phyloP scores from a whole-genome alignment of 2,888 invertebrate species.

The Dasypogon diadema region DNA sequence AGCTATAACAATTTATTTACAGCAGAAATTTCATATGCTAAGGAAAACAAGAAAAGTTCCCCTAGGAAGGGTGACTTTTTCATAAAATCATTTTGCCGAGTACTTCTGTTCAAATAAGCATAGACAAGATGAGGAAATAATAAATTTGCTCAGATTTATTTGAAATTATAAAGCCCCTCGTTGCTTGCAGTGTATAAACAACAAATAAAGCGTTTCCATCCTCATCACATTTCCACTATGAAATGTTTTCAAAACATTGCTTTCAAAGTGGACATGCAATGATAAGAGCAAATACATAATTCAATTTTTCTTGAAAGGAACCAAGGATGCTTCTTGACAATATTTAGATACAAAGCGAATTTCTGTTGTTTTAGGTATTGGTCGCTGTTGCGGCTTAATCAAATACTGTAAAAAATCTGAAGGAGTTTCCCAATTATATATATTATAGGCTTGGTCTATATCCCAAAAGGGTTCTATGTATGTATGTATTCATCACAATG shows the following conservation, averaged over 20 bases:
- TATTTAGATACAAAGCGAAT: background rate
- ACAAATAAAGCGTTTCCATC: background rate
- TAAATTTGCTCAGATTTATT: background rate
- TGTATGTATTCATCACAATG: background rate
- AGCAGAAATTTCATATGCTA: too few species aligned
- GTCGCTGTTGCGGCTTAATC: constrained; percentile 14
- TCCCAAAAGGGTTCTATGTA: constrained; percentile 2
- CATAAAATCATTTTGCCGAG: background rate
- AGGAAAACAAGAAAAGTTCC: background rate
- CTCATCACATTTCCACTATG: background rate
- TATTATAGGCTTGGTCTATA: background rate
- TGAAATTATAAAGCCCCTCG: background rate
- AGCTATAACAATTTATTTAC: too few species aligned
- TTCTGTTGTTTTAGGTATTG: background rate
- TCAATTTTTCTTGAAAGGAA: background rate
- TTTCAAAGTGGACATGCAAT: background rate
- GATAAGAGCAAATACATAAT: background rate
- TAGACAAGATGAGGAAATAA: background rate
- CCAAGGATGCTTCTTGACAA: background rate
- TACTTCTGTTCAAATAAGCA: background rate
- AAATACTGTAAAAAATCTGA: constrained; percentile 23
- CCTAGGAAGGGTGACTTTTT: background rate
- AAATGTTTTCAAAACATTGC: background rate
- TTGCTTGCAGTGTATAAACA: background rate
- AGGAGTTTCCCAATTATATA: constrained; percentile 16